phyloP scores from a whole-genome alignment of 1,140 invertebrate species.

The Zaprionus ghesquierei region DNA sequence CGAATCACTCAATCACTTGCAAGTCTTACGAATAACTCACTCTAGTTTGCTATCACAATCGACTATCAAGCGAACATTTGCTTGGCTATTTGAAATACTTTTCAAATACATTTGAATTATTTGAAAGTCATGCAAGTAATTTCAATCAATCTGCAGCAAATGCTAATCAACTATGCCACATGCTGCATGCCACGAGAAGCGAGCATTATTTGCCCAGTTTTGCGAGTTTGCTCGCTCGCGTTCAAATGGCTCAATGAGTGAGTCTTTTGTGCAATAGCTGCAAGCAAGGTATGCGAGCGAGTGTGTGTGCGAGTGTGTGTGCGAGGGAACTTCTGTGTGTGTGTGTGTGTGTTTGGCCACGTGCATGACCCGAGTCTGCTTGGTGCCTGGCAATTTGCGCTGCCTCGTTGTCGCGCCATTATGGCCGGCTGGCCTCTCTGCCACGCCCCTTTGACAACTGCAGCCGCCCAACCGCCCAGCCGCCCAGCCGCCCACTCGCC shows the following conservation, averaged over 20 bases:
- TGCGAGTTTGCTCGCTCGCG: constrained; percentile 15
- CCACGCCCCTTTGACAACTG: constrained; percentile 43
- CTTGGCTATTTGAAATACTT: neutral
- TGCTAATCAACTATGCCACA: neutral
- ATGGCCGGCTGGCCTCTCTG: constrained; percentile 41
- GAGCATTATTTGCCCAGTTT: constrained; percentile 1
- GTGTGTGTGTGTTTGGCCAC: constrained; percentile 29
- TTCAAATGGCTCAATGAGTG: constrained; percentile 38
- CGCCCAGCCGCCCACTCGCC: constrained; percentile 4
- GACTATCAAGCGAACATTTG: neutral
- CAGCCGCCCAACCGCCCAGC: constrained; percentile 5
- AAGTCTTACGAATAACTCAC: too few species aligned
- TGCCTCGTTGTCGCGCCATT: constrained; percentile 62
- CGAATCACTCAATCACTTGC: neutral
- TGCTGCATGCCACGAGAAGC: neutral
- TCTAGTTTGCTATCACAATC: neutral
- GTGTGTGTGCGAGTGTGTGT: neutral
- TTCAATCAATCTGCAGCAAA: neutral
- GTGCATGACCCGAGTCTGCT: constrained; percentile 42
- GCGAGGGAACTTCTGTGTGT: constrained; percentile 3
- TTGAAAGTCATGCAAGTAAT: neutral
- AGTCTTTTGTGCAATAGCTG: constrained; percentile 6
- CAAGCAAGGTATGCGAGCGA: neutral
- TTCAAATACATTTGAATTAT: neutral
- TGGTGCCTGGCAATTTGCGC: constrained; percentile 45